These are phyloP conservation scores for Mastomys coucha DNA, from an alignment of 2,113 vertebrate species.

Conservation along the genomic window DNA sequence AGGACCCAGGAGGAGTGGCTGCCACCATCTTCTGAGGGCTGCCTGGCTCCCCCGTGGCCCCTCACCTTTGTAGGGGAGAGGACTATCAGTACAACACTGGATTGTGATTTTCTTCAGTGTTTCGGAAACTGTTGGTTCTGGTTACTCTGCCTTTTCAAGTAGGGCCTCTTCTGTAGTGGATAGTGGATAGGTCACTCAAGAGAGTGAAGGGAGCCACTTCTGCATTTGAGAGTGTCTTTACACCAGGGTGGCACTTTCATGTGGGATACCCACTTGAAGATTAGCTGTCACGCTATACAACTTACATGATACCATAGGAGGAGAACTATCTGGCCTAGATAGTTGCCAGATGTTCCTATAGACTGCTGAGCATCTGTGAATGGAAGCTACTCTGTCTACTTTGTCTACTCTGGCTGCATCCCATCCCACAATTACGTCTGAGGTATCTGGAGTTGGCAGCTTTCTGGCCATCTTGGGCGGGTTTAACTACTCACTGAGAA, in stretches of 20 bases:
- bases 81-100: not conserved
- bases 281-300: not conserved
- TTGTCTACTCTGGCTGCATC: not conserved
- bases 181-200: not conserved
- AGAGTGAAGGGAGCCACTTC: not conserved
- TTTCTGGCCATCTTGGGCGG: not conserved
- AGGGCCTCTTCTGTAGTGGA: not conserved
- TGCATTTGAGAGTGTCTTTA: not conserved
- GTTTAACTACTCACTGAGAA: not conserved
- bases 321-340: not conserved
- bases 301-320: not conserved
- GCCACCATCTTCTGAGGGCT: not conserved
- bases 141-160: not conserved
- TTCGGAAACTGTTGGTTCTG: not conserved
- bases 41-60: accelerated
- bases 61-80: not conserved
- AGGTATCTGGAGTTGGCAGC: not conserved
- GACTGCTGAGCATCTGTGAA: not conserved
- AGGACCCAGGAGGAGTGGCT: not conserved
- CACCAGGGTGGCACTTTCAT: not conserved
- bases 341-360: not conserved
- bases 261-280: not conserved
- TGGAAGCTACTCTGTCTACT: not conserved
- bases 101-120: not conserved
- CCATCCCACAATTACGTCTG: not conserved